A percentile compares a stretch with the other conserved stretches of the same genome.
These are phyloP conservation scores for Takifugu bimaculatus DNA, from an alignment of 2,113 vertebrate genomes.

Conservation along the genomic window DNA sequence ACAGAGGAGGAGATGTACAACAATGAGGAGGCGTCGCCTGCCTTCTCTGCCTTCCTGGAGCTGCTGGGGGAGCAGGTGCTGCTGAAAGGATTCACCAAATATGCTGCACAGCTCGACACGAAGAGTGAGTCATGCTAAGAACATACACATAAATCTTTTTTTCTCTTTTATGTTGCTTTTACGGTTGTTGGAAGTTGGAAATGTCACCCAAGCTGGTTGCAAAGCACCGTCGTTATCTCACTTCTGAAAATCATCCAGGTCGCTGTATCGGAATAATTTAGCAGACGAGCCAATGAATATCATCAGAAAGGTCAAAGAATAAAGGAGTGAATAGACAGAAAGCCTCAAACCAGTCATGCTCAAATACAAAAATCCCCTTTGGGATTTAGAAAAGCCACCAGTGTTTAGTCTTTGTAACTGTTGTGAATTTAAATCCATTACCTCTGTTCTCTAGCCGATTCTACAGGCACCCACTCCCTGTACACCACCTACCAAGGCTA, in stretches of 20 bases:
- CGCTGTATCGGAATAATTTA: too few relatives aligned
- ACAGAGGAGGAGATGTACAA: constrained; percentile 99
- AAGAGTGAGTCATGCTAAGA: constrained; percentile 80
- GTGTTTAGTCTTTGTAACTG: neutral
- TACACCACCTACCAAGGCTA: constrained; percentile 94
- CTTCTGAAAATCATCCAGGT: too few relatives aligned
- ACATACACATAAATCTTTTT: neutral
- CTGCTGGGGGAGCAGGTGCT: constrained; percentile 88
- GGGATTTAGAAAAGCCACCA: neutral
- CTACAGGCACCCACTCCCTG: constrained; percentile 91
- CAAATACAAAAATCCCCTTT: neutral
- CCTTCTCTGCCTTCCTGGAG: constrained; percentile 85
- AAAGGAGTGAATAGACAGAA: too few relatives aligned
- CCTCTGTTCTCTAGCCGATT: constrained; percentile 77
- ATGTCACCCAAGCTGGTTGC: neutral
- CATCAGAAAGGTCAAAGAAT: too few relatives aligned
- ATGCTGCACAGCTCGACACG: constrained; percentile 90
- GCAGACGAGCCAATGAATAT: too few relatives aligned
- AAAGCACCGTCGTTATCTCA: too few relatives aligned
- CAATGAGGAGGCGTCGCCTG: constrained; percentile 84
- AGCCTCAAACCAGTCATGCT: too few relatives aligned
- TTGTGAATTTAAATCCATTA: constrained; percentile 9
- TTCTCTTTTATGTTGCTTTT: neutral
- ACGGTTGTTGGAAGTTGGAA: neutral
- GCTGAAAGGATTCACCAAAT: constrained; percentile 84